Evolutionary conservation across 2,888 invertebrate genomes (phyloP).

Genomic region (Tiliacea citrago): DNA sequence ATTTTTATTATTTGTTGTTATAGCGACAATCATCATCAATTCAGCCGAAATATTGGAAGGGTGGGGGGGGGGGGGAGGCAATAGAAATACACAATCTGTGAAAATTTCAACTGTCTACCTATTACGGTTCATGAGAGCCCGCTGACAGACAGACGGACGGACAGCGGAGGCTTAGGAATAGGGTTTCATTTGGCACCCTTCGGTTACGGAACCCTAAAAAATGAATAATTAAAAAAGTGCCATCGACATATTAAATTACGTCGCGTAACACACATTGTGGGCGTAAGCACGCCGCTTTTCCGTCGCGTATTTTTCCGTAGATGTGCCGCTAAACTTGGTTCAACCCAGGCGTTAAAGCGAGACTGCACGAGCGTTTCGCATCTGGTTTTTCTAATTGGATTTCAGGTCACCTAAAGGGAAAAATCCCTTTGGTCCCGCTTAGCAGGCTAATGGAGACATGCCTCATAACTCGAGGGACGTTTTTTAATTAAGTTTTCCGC

Average conservation of each 20-base stretch:
- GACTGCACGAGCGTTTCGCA: conserved; percentile 15
- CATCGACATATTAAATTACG: neutral
- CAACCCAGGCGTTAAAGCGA: conserved; percentile 16
- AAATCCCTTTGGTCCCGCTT: conserved; percentile 71
- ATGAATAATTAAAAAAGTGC: too few species aligned
- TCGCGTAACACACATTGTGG: neutral
- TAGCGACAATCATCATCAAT: too few species aligned
- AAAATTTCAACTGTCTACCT: too few species aligned
- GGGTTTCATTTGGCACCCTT: too few species aligned
- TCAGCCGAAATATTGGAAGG: too few species aligned
- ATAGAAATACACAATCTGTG: neutral
- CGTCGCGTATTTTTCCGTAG: neutral
- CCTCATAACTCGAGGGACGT: conserved; percentile 71
- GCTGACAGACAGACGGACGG: too few species aligned
- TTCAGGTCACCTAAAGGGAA: conserved; percentile 71
- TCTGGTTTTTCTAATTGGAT: conserved; percentile 71
- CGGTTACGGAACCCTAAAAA: too few species aligned
- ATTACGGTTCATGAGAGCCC: too few species aligned
- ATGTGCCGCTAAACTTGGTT: conserved; percentile 4
- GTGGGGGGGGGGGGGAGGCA: too few species aligned
- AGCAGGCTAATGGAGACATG: conserved; percentile 73
- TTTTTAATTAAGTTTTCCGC: conserved; percentile 77
- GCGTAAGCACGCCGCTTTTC: neutral
- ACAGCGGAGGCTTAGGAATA: too few species aligned
- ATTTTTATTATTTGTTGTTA: too few species aligned